These are phyloP conservation scores for Pasiphila rectangulata DNA, from an alignment of 2,888 invertebrate species.

Conservation along the genomic window DNA sequence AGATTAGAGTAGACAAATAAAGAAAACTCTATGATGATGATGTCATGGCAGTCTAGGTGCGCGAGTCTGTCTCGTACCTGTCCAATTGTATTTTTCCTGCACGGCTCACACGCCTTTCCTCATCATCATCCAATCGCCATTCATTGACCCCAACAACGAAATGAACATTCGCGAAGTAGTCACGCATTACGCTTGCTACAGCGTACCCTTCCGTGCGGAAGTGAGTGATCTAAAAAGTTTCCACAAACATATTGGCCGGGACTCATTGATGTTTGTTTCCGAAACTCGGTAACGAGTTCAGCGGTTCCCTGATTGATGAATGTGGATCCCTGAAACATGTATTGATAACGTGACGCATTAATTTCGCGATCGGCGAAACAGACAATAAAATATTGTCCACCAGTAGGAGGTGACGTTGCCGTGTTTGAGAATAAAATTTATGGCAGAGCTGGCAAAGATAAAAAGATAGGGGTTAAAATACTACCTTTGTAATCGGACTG, in stretches of 20 bases:
- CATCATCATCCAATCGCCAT: too few relatives aligned
- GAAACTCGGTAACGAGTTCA: conserved; percentile 74
- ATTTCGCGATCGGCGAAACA: conserved; percentile 47
- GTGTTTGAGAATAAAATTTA: conserved; percentile 34
- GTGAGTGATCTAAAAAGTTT: conserved; percentile 77
- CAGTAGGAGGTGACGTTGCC: conserved; percentile 38
- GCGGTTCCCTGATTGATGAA: conserved; percentile 73
- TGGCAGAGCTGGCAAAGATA: conserved; percentile 21
- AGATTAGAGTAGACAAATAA: too few relatives aligned
- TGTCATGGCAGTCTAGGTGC: too few relatives aligned
- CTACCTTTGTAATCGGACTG: conserved; percentile 17
- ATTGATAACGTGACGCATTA: conserved; percentile 65
- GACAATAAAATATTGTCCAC: conserved; percentile 46
- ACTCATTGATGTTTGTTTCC: conserved; percentile 53
- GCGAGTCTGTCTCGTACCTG: too few relatives aligned
- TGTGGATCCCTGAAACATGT: conserved; percentile 53
- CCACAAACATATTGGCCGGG: conserved; percentile 60
- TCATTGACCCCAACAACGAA: too few relatives aligned
- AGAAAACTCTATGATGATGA: too few relatives aligned
- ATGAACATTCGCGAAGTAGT: conserved; percentile 28
- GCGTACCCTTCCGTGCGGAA: conserved; percentile 59
- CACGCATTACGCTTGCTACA: conserved; percentile 45
- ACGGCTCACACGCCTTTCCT: too few relatives aligned
- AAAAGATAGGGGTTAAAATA: conserved; percentile 22
- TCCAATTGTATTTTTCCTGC: too few relatives aligned